A percentile compares a stretch with the other conserved stretches of the same genome.
These are phyloP conservation scores for Myotis pilosus DNA, from an alignment of 2,797 vertebrate species.

Conservation along the genomic window DNA sequence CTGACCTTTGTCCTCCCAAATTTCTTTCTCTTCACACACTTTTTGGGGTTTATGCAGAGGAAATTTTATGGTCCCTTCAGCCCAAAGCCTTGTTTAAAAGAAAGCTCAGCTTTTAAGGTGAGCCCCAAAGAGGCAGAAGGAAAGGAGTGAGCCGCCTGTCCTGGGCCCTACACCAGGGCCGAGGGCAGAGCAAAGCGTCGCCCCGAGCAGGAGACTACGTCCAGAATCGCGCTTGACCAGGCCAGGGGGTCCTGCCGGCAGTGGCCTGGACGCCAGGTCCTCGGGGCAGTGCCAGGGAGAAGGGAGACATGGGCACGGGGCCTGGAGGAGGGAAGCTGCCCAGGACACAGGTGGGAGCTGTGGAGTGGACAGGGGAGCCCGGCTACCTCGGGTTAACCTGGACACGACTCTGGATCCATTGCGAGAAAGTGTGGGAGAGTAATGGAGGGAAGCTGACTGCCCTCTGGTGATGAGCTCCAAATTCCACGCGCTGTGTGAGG, in stretches of 20 bases:
- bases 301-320: rapidly evolving
- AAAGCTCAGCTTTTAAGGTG: background rate
- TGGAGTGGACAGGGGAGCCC: background rate
- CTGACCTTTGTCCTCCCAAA: background rate
- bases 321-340: background rate
- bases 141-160: background rate
- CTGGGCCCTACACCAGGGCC: background rate
- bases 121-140: background rate
- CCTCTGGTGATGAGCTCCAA: slow-evolving; percentile 2
- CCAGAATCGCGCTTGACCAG: background rate
- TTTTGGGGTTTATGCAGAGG: background rate
- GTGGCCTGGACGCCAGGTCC: background rate
- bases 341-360: background rate
- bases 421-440: background rate
- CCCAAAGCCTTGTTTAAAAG: background rate
- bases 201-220: background rate
- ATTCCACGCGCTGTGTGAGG: background rate
- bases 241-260: rapidly evolving
- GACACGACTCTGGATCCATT: background rate
- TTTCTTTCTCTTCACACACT: background rate
- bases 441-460: slow-evolving; percentile 1
- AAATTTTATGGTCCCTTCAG: background rate
- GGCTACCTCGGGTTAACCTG: slow-evolving; percentile 10
- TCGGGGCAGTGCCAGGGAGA: background rate
- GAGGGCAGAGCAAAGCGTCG: background rate